These are phyloP conservation scores for Masnerella sp. DNA, from an alignment of 2,888 invertebrate genomes.

Conservation along the genomic window DNA sequence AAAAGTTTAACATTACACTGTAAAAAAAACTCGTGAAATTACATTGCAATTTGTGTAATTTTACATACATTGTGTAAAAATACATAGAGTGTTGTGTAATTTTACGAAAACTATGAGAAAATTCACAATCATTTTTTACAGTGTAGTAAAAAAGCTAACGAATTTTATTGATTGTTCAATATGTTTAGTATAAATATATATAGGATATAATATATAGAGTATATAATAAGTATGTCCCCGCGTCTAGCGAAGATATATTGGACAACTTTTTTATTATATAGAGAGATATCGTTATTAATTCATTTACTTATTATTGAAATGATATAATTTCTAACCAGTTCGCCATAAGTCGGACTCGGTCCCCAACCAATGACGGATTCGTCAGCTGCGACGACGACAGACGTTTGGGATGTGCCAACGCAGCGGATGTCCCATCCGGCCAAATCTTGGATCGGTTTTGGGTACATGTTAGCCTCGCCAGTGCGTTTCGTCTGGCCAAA, in stretches of 20 bases:
- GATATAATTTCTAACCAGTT: no score
- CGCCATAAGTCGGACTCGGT: slow-evolving; percentile 95
- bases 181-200: no score
- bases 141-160: not conserved
- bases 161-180: not conserved
- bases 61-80: no score
- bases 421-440: slow-evolving; percentile 94
- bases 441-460: slow-evolving; percentile 95
- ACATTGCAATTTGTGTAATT: no score
- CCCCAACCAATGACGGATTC: slow-evolving; percentile 95
- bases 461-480: slow-evolving; percentile 98
- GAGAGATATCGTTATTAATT: no score
- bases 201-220: no score
- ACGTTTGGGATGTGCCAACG: slow-evolving; percentile 90
- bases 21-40: not conserved
- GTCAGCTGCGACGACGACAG: slow-evolving; percentile 92
- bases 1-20: no score
- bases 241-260: not conserved
- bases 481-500: slow-evolving; percentile 96
- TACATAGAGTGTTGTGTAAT: no score
- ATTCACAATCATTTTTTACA: no score
- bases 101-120: no score
- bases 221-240: not conserved
- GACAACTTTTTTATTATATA: no score
- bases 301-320: no score